Evolutionary conservation across 2,888 invertebrate species (phyloP), one percentile per base, ranked within the genome.

Genomic region (Oligia fasciuncula): DNA sequence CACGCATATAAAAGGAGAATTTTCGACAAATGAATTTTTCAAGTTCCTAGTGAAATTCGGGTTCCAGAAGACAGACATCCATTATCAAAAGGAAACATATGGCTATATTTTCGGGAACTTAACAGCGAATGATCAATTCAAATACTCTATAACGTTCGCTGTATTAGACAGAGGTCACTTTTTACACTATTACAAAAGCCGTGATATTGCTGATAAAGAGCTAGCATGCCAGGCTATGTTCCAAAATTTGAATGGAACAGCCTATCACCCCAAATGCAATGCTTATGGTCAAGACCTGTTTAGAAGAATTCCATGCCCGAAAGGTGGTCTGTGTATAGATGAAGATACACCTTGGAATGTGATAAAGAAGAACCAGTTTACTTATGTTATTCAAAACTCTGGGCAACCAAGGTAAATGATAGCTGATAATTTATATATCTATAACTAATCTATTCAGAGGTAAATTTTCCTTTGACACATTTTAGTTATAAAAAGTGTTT

Each of bases 81-180:
- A 99, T 94, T 98, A 98, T 89, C 98, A 98, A 91, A 98, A 98
- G 89, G 98, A 98, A 92, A 99, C 99, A 87, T 98, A 98, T 95
- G 99, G 99, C 71, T 99, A 99, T 95, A 99, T 99, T 90, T 99
- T 99, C 94, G 99, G 99, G 23, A 99, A 99, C 94, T 98, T 99
- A 70, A 99, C 99, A 49, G 97, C 98, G 0, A 97, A 96, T 85
- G 96, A 97, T 70, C 97, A 97, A 77, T 98, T 98, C 90, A 97
- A 97, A 79, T 97, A 97, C 86, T 98, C 98, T 19, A 97, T 98
- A 62, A 99, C 99, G 29, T 97, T 99, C 87, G 99, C 99, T n/a
- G 98, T 99, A 19, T 97, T 99, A 87, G 99, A 99, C 93, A 98
- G 99, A 92, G 97, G 97, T 81, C 98, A 98, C 94, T 99, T 99